Percentiles rank a stretch among this genome's conserved stretches.
phyloP scores from a whole-genome alignment of 2,797 vertebrate species.

The Eulemur mongoz region DNA sequence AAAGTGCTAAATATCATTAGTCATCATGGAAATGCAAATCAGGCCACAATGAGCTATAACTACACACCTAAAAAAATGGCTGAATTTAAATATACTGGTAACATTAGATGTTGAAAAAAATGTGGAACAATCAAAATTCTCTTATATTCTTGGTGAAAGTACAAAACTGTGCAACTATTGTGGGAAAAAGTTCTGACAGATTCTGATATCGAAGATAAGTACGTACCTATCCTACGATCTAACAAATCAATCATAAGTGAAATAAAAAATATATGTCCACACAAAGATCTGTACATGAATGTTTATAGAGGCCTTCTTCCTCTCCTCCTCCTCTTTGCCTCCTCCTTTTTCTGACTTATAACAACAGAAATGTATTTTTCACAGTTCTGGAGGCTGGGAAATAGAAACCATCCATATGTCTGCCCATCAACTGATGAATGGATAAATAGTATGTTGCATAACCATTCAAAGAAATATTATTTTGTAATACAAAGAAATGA shows the following conservation, averaged over 20 bases:
- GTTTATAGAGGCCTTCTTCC: not conserved
- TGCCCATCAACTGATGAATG: not conserved
- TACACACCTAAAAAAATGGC: not conserved
- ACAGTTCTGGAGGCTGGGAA: not conserved
- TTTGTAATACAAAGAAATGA: not conserved
- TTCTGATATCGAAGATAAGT: not conserved
- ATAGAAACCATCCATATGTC: not conserved
- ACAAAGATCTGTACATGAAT: not conserved
- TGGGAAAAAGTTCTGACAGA: not conserved
- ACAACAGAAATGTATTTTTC: not conserved
- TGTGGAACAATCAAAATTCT: not conserved
- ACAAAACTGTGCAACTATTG: not conserved
- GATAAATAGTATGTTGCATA: not conserved
- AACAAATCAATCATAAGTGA: not conserved
- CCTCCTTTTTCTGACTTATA: not conserved
- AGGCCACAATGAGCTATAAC: not conserved
- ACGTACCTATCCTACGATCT: not conserved
- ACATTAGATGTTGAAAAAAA: not conserved
- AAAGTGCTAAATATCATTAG: not conserved
- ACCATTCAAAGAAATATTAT: not conserved
- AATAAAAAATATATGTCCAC: not conserved
- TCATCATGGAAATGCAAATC: not conserved
- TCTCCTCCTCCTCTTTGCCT: not conserved
- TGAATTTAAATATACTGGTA: not conserved
- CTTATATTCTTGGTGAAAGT: not conserved